Evolutionary conservation across 2,888 invertebrate genomes (phyloP).

Genomic region (Drosophila neonasuta): DNA sequence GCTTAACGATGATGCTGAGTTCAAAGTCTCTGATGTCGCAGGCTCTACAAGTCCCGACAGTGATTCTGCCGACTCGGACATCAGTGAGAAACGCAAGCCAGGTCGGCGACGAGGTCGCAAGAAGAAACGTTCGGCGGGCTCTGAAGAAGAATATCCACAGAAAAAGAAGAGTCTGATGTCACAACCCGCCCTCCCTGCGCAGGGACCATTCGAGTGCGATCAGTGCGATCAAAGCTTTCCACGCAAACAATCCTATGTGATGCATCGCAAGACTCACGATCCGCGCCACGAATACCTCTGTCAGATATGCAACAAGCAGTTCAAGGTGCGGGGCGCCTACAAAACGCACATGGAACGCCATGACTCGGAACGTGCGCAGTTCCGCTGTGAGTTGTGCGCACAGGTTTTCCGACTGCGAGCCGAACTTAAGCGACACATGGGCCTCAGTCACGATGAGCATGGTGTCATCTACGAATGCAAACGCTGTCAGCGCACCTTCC

Average conservation of each 20-base stretch:
- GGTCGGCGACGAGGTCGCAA: constrained; percentile 65
- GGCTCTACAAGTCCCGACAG: constrained; percentile 74
- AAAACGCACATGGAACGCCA: constrained; percentile 82
- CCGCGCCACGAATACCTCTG: constrained; percentile 80
- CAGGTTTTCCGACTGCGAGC: constrained; percentile 75
- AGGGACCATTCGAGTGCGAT: constrained; percentile 66
- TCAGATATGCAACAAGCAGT: constrained; percentile 81
- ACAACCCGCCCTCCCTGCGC: constrained; percentile 28
- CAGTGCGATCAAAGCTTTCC: constrained; percentile 83
- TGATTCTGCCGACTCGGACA: constrained; percentile 78
- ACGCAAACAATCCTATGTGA: constrained; percentile 83
- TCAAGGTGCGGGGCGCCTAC: constrained; percentile 82
- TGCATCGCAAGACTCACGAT: constrained; percentile 83
- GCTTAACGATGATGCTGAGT: constrained; percentile 80
- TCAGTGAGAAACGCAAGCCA: constrained; percentile 67
- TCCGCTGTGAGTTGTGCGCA: constrained; percentile 64
- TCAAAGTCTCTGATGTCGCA: constrained; percentile 80
- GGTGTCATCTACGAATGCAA: constrained; percentile 78
- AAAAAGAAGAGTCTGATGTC: constrained; percentile 51
- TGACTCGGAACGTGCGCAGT: constrained; percentile 70
- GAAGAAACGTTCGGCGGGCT: constrained; percentile 43
- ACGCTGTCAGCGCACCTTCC: constrained; percentile 80
- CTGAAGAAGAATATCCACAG: constrained; percentile 38
- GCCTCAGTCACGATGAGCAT: constrained; percentile 76
- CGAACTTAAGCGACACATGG: constrained; percentile 80